phyloP scores from a whole-genome alignment of 2,888 invertebrate species.

The Zygogramma bicolorata region DNA sequence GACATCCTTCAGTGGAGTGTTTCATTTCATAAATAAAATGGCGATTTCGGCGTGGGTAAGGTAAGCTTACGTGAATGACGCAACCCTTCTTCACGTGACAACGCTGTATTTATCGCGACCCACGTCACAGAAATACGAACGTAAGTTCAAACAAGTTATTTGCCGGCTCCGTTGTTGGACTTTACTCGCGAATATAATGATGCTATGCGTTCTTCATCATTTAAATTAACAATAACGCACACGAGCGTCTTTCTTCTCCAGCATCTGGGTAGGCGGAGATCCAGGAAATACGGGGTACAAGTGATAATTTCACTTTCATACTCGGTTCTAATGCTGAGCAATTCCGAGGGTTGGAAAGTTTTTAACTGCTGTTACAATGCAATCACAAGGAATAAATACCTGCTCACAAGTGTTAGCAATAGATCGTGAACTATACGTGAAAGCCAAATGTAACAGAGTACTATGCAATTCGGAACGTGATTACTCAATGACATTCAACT shows the following conservation, averaged over 20 bases:
- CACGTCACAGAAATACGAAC: neutral
- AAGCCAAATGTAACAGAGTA: no score
- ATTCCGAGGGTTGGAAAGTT: no score
- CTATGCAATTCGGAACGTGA: no score
- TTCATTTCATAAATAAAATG: slow-evolving; percentile 14
- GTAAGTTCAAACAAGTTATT: neutral
- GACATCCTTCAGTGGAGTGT: neutral
- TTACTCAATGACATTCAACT: no score
- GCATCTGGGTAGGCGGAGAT: neutral
- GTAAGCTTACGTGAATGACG: slow-evolving; percentile 14
- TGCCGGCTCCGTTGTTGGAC: neutral
- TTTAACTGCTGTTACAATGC: neutral
- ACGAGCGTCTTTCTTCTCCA: neutral
- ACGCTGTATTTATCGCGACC: slow-evolving; percentile 6
- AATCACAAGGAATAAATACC: no score
- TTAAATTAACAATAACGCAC: neutral
- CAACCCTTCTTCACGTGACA: slow-evolving; percentile 17
- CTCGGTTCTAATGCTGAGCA: no score
- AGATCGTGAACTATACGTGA: no score
- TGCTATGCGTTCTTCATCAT: neutral
- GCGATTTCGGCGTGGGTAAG: slow-evolving; percentile 12
- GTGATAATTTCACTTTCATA: no score
- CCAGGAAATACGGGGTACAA: no score
- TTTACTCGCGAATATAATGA: neutral
- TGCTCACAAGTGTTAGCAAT: no score